Conservation (phyloP, 2,113 vertebrate species). For the Brachypteracias leptosomus region DNA sequence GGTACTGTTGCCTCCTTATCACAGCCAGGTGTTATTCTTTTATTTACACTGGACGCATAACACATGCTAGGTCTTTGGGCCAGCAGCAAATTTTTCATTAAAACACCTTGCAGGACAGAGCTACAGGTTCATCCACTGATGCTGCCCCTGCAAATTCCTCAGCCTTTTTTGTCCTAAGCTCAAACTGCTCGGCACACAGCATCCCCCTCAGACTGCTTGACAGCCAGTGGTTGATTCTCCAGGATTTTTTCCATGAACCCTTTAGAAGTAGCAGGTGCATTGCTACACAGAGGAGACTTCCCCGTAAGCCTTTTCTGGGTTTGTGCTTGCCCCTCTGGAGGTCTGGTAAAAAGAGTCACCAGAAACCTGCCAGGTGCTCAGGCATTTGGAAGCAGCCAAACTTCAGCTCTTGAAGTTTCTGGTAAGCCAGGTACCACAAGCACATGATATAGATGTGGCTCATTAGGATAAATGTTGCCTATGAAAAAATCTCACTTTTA, state of each 20-base stretch:
- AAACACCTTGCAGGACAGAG: not conserved
- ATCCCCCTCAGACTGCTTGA: not conserved
- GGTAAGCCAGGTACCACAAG: not conserved
- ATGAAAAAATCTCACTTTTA: not conserved
- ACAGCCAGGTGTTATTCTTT: not conserved
- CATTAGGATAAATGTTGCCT: not conserved
- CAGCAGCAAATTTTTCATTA: not conserved
- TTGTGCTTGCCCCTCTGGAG: not conserved
- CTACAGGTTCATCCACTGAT: not conserved
- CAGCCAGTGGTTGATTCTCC: not conserved
- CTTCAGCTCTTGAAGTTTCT: not conserved
- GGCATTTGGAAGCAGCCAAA: not conserved
- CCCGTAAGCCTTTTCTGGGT: not conserved
- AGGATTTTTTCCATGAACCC: not conserved
- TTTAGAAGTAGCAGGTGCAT: not conserved
- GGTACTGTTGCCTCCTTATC: not conserved
- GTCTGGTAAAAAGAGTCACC: not conserved
- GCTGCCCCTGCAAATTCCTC: not conserved
- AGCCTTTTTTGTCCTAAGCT: not conserved
- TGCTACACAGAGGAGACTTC: not conserved
- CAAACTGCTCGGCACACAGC: rapidly evolving
- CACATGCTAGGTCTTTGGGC: not conserved
- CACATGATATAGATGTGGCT: not conserved
- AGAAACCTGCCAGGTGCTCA: not conserved
- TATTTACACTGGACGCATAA: not conserved